Percentiles rank a stretch among this genome's conserved stretches.
Conservation (phyloP, 2,113 vertebrate genomes). For the Cynoglossus semilaevis region DNA sequence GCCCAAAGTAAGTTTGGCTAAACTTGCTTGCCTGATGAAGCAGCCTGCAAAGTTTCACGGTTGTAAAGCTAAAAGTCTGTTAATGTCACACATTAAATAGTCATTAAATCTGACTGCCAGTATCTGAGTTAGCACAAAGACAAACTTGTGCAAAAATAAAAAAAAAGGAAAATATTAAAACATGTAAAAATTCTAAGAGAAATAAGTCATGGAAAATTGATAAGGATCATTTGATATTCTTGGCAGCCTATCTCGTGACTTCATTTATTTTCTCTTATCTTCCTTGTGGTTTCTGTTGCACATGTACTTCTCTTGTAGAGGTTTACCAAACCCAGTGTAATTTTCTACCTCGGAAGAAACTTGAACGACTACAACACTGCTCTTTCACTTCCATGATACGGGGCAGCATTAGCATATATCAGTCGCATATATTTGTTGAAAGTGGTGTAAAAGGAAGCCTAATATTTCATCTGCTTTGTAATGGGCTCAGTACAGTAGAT, state of each 20-base stretch:
- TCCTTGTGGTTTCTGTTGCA: background rate
- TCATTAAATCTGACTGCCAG: too few species aligned
- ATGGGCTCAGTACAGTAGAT: constrained; percentile 7
- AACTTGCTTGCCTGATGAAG: too few species aligned
- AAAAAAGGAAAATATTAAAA: too few species aligned
- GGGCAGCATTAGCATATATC: too few species aligned
- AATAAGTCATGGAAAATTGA: background rate
- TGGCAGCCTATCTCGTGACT: background rate
- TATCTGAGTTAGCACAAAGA: too few species aligned
- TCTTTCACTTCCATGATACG: too few species aligned
- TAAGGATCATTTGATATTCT: background rate
- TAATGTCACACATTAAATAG: too few species aligned
- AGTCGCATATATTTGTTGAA: constrained; percentile 14
- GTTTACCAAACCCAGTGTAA: background rate
- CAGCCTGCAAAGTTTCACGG: too few species aligned
- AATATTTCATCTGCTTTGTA: background rate
- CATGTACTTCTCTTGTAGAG: background rate
- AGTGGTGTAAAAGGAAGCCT: constrained; percentile 1
- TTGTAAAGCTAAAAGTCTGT: too few species aligned
- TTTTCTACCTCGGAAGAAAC: background rate
- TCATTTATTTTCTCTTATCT: background rate
- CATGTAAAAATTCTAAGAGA: background rate
- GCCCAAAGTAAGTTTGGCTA: too few species aligned
- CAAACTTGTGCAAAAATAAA: too few species aligned
- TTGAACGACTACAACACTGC: background rate